phyloP scores from a whole-genome alignment of 2,113 vertebrate species.

The Daphoenositta chrysoptera region DNA sequence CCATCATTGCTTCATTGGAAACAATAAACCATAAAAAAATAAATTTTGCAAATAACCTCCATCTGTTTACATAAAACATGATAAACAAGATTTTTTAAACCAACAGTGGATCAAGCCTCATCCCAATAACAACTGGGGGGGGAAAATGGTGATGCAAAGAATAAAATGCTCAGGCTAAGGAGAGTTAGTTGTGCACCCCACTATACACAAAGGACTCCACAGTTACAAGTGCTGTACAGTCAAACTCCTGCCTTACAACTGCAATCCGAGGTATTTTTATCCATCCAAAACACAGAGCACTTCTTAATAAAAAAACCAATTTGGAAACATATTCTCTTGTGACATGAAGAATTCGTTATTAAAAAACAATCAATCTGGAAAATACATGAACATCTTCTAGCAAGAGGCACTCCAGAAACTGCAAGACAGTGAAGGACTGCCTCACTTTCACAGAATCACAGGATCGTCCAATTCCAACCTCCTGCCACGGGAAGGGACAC shows the following conservation, averaged over 20 bases:
- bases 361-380: not conserved
- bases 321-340: not conserved
- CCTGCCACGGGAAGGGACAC: not conserved
- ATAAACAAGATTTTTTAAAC: not conserved
- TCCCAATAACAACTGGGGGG: not conserved
- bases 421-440: not conserved
- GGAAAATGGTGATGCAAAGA: not conserved
- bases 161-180: not conserved
- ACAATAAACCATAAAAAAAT: not conserved
- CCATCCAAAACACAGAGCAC: not conserved
- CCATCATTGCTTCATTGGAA: not conserved
- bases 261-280: not conserved
- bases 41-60: not conserved
- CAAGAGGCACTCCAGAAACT: not conserved
- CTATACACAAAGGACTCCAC: accelerated
- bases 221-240: not conserved
- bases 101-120: not conserved
- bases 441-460: not conserved
- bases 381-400: not conserved
- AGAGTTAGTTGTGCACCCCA: not conserved
- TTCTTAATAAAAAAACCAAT: not conserved
- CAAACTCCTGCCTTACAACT: not conserved
- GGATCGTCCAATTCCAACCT: not conserved
- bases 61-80: not conserved
- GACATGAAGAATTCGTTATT: not conserved